Evolutionary conservation across 2,888 invertebrate species (phyloP).

Genomic region (Ectemnius lituratus): DNA sequence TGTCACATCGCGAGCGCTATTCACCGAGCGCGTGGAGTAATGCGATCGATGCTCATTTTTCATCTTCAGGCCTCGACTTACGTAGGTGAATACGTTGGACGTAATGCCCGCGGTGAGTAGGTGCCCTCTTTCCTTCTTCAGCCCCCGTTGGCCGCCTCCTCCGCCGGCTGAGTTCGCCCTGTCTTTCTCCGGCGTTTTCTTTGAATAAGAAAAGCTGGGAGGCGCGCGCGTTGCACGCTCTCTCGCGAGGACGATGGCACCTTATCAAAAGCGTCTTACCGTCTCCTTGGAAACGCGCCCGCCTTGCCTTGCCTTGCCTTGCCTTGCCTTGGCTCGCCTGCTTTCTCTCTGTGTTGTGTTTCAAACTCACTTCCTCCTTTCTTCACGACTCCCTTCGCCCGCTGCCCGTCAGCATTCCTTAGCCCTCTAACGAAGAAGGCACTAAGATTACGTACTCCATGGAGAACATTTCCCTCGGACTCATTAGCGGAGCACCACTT

Average conservation of each 20-base stretch:
- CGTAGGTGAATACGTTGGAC: slow-evolving; percentile 13
- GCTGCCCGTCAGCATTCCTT: slow-evolving; percentile 9
- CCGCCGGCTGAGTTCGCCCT: slow-evolving; percentile 17
- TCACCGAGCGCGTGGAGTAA: background rate
- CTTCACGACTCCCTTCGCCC: background rate
- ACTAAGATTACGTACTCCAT: too few species aligned
- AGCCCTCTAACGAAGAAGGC: too few species aligned
- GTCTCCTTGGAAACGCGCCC: slow-evolving; percentile 59
- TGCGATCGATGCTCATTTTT: slow-evolving; percentile 12
- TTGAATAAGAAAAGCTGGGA: slow-evolving; percentile 44
- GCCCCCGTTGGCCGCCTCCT: too few species aligned
- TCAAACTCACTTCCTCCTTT: slow-evolving; percentile 11
- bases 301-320: slow-evolving; percentile 25
- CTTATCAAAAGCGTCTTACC: slow-evolving; percentile 71
- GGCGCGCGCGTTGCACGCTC: too few species aligned
- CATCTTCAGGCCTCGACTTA: slow-evolving; percentile 6
- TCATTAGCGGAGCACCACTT: slow-evolving; percentile 2
- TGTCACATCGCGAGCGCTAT: too few species aligned
- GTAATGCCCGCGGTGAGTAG: background rate
- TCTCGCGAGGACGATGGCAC: slow-evolving; percentile 44
- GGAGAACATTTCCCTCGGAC: background rate
- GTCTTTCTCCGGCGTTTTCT: slow-evolving; percentile 41
- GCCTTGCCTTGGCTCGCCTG: slow-evolving; percentile 12
- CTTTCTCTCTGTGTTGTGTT: slow-evolving; percentile 28
- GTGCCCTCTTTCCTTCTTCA: too few species aligned